A percentile compares a stretch with the other conserved stretches of the same genome.
Conservation (phyloP, 1,140 invertebrate species). For the Spodoptera frugiperda region DNA sequence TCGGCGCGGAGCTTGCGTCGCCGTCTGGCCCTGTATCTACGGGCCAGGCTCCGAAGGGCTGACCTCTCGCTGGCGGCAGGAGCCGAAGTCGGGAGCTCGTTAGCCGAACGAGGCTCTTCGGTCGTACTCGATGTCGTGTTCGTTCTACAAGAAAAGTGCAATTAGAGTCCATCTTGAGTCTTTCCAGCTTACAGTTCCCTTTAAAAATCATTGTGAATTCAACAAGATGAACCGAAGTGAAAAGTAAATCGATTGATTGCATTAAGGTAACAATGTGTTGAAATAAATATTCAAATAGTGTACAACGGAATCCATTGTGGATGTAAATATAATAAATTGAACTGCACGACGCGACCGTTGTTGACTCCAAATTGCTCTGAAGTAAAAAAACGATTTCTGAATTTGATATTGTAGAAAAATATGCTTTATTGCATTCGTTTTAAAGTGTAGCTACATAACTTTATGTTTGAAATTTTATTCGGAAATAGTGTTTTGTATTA, state of each 20-base stretch:
- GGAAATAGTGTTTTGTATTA: too few relatives aligned
- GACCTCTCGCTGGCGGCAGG: constrained; percentile 90
- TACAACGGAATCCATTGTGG: constrained; percentile 9
- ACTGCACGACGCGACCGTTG: neutral
- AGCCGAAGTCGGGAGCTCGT: constrained; percentile 86
- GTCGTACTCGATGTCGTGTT: constrained; percentile 77
- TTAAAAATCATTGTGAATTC: neutral
- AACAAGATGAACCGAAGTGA: neutral
- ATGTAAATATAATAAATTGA: constrained; percentile 34
- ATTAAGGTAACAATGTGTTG: neutral
- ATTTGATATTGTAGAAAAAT: neutral
- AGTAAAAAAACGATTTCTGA: neutral
- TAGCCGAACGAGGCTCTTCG: constrained; percentile 83
- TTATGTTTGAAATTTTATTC: neutral
- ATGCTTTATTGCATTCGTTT: neutral
- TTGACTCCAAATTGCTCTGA: neutral
- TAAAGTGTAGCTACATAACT: neutral
- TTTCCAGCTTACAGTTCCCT: neutral
- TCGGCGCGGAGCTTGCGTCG: constrained; percentile 84
- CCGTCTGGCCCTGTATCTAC: constrained; percentile 87
- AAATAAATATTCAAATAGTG: constrained; percentile 31
- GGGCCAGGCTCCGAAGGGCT: constrained; percentile 91
- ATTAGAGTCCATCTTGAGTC: neutral
- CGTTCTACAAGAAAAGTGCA: constrained; percentile 43
- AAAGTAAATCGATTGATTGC: neutral